Conservation (phyloP, 2,888 invertebrate species). For the Apocheima hispidaria region DNA sequence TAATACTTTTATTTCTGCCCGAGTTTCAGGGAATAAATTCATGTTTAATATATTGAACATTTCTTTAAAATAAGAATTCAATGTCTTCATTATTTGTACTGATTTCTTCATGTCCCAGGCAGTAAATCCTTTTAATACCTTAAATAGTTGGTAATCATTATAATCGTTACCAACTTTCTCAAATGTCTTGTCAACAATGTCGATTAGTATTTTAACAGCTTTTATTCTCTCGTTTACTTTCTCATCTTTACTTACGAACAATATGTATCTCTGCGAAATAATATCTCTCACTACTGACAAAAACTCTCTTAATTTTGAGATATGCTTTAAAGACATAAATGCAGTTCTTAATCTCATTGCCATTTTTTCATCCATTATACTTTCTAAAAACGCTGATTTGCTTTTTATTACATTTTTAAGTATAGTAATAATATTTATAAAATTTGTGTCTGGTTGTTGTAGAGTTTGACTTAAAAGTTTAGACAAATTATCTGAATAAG, state of each 20-base stretch:
- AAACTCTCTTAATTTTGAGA: neutral
- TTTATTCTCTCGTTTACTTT: neutral
- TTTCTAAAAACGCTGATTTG: neutral
- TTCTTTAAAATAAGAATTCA: neutral
- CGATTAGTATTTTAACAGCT: slow-evolving; percentile 1
- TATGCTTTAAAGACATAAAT: neutral
- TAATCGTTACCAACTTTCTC: slow-evolving; percentile 2
- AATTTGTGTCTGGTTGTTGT: neutral
- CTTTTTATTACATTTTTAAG: neutral
- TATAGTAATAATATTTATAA: neutral
- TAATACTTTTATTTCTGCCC: slow-evolving; percentile 4
- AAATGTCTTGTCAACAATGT: slow-evolving; percentile 6
- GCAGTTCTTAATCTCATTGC: neutral
- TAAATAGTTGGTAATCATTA: neutral
- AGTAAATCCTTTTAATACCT: neutral
- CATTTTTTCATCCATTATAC: neutral
- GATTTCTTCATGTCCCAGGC: neutral
- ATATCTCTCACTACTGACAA: neutral
- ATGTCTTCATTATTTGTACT: neutral
- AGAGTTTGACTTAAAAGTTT: neutral
- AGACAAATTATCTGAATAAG: slow-evolving; percentile 5
- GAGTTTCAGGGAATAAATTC: slow-evolving; percentile 1
- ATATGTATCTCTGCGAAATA: neutral
- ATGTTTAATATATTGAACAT: slow-evolving; percentile 2
- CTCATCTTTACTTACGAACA: neutral